Conservation (phyloP, 2,888 invertebrate genomes). For the Macaria notata region DNA sequence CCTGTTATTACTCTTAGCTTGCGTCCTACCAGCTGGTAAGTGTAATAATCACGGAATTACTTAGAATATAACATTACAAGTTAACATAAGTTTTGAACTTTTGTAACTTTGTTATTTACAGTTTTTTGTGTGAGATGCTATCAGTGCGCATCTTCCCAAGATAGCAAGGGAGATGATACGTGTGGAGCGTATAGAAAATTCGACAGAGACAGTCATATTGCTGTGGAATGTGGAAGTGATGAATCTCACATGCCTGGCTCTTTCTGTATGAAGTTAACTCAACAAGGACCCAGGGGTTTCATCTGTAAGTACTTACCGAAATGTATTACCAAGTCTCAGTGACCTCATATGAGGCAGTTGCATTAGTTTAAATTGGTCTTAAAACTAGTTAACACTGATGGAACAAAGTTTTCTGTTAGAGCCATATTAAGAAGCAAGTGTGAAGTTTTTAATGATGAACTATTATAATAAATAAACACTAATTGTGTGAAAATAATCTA, state of each 20-base stretch:
- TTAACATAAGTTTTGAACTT: background rate
- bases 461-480: no score
- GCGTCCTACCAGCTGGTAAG: conserved; percentile 34
- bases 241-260: conserved; percentile 97
- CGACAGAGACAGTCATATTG: conserved; percentile 91
- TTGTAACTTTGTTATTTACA: conserved; percentile 48
- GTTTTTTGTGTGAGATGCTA: conserved; percentile 92
- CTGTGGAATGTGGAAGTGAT: conserved; percentile 96
- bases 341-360: no score
- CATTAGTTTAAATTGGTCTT: no score
- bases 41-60: background rate
- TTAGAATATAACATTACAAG: background rate
- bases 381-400: no score
- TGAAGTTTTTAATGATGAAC: no score
- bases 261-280: conserved; percentile 97
- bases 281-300: conserved; percentile 96
- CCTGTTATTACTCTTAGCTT: conserved; percentile 21
- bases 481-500: no score
- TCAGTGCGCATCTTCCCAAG: conserved; percentile 95
- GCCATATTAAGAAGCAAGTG: no score
- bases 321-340: no score
- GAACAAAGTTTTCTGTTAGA: no score
- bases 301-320: conserved; percentile 90
- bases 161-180: conserved; percentile 87
- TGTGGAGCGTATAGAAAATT: conserved; percentile 96